A percentile compares a stretch with the other conserved stretches of the same genome.
phyloP scores from a whole-genome alignment of 2,113 vertebrate species.

The Ciconia boyciana region DNA sequence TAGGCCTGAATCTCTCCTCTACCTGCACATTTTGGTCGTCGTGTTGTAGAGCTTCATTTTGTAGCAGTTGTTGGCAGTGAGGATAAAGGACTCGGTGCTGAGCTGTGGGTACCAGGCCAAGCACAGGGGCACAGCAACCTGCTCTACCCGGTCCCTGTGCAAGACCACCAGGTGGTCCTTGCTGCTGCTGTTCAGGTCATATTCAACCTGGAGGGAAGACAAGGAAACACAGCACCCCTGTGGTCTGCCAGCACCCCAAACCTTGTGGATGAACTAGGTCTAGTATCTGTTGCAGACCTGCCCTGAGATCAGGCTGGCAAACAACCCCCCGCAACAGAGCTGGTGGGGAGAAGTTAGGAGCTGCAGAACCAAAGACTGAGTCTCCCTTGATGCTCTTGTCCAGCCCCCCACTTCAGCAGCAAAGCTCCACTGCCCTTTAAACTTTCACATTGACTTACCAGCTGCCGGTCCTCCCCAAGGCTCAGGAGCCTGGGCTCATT shows the following conservation, averaged over 20 bases:
- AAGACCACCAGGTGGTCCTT: slow-evolving; percentile 75
- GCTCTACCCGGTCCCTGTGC: slow-evolving; percentile 78
- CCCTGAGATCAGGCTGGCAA: neutral
- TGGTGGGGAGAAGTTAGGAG: neutral
- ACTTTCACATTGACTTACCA: slow-evolving; percentile 72
- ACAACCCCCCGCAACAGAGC: neutral
- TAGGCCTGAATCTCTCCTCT: neutral
- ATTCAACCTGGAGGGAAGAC: slow-evolving; percentile 83
- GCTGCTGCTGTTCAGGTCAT: slow-evolving; percentile 78
- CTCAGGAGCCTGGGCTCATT: slow-evolving; percentile 84
- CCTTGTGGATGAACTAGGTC: neutral
- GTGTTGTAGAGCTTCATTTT: slow-evolving; percentile 92
- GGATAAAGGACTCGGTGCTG: slow-evolving; percentile 83
- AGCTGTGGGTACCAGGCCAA: slow-evolving; percentile 91
- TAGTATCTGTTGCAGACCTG: neutral
- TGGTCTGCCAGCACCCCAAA: neutral
- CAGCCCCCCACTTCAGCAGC: neutral
- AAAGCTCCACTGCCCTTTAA: neutral
- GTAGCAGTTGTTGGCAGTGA: slow-evolving; percentile 81
- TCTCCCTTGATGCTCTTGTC: neutral
- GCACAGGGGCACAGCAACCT: slow-evolving; percentile 79
- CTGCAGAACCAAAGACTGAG: neutral
- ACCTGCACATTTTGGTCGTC: slow-evolving; percentile 93
- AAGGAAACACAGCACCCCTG: neutral
- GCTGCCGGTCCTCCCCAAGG: slow-evolving; percentile 82